Conservation (phyloP, 2,113 vertebrate genomes). For the Polyodon spathula region DNA sequence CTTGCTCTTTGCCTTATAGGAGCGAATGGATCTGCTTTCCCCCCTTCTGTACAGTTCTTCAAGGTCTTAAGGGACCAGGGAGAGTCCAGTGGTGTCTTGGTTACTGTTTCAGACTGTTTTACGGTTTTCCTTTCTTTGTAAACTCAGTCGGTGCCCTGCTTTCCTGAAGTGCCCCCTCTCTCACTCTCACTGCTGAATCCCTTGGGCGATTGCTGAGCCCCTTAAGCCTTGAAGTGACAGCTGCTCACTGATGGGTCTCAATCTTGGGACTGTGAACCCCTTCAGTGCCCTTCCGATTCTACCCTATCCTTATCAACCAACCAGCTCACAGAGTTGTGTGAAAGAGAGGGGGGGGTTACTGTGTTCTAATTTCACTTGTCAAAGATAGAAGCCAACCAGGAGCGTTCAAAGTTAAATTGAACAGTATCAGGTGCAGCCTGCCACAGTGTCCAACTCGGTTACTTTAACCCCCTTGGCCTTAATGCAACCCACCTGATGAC, state of each 20-base stretch:
- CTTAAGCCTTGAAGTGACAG: slow-evolving; percentile 50
- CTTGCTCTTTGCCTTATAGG: slow-evolving; percentile 32
- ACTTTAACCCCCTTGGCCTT: background rate
- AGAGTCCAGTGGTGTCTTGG: slow-evolving; percentile 13
- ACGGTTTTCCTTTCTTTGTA: background rate
- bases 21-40: slow-evolving; percentile 28
- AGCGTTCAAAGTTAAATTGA: slow-evolving; percentile 3
- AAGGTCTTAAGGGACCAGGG: slow-evolving; percentile 18
- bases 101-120: background rate
- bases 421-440: background rate
- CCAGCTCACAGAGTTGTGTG: slow-evolving; percentile 29
- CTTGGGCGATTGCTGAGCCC: slow-evolving; percentile 40
- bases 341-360: slow-evolving; percentile 8
- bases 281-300: slow-evolving; percentile 37
- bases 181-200: slow-evolving; percentile 40
- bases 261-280: slow-evolving; percentile 35
- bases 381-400: slow-evolving; percentile 29
- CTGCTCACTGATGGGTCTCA: slow-evolving; percentile 46
- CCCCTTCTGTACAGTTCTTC: slow-evolving; percentile 17
- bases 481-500: background rate
- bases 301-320: slow-evolving; percentile 17
- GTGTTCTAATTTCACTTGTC: slow-evolving; percentile 36
- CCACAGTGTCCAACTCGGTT: background rate
- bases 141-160: slow-evolving; percentile 8
- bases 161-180: slow-evolving; percentile 36